phyloP scores from a whole-genome alignment of 2,888 invertebrate genomes.

The Coenonympha arcania region DNA sequence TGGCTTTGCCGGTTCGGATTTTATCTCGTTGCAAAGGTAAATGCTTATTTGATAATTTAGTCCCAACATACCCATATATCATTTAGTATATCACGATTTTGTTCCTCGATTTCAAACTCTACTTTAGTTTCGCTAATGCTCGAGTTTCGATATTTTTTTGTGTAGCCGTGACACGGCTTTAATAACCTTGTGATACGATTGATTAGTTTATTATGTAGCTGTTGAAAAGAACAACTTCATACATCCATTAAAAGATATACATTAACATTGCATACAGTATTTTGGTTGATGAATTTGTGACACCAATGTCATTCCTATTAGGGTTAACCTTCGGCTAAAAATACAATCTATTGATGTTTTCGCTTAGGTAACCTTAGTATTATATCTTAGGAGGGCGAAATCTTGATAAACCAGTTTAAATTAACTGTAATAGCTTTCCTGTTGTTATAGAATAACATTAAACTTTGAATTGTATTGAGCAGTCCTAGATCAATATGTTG shows the following conservation, averaged over 20 bases:
- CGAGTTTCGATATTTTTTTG: constrained; percentile 19
- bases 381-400: neutral
- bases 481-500: constrained; percentile 24
- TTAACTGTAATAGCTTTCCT: neutral
- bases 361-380: constrained; percentile 16
- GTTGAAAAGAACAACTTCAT: neutral
- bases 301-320: constrained; percentile 50
- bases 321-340: constrained; percentile 63
- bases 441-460: neutral
- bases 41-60: constrained; percentile 14
- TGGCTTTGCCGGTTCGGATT: constrained; percentile 76
- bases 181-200: constrained; percentile 39
- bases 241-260: neutral
- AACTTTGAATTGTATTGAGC: neutral
- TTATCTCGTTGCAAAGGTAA: constrained; percentile 75
- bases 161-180: constrained; percentile 29
- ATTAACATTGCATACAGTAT: constrained; percentile 16
- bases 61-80: neutral
- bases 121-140: neutral
- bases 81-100: neutral
- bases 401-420: too few species aligned
- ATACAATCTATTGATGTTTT: constrained; percentile 41
- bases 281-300: constrained; percentile 24
- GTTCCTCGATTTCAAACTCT: neutral
- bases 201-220: constrained; percentile 11